phyloP scores from a whole-genome alignment of 2,888 invertebrate species.

The Xanthia togata region DNA sequence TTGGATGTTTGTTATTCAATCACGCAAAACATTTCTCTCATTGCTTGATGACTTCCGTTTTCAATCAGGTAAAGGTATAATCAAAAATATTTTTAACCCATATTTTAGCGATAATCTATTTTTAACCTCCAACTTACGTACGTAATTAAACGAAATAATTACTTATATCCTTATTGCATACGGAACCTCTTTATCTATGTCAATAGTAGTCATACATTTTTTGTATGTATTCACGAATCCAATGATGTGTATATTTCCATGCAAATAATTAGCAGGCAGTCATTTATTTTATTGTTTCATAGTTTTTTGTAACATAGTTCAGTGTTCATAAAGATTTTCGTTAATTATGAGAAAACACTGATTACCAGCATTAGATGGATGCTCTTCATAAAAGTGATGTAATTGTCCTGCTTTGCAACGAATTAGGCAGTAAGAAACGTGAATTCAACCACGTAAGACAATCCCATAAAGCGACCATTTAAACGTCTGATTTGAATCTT shows the following conservation, averaged over 20 bases:
- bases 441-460: background rate
- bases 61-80: background rate
- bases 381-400: background rate
- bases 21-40: background rate
- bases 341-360: background rate
- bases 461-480: background rate
- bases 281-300: conserved; percentile 21
- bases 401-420: background rate
- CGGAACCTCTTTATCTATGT: conserved; percentile 29
- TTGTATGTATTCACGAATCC: conserved; percentile 7
- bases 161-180: conserved; percentile 11
- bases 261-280: background rate
- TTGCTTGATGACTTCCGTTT: background rate
- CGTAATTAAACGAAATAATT: background rate
- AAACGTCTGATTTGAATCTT: conserved; percentile 1
- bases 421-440: background rate
- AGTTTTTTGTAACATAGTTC: background rate
- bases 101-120: conserved; percentile 1
- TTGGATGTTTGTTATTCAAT: no score
- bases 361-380: background rate
- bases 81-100: background rate
- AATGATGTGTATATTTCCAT: conserved; percentile 29
- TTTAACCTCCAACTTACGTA: background rate
- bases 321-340: background rate
- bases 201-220: background rate